phyloP scores from a whole-genome alignment of 2,888 invertebrate genomes.

The Trissoscelio sp. region DNA sequence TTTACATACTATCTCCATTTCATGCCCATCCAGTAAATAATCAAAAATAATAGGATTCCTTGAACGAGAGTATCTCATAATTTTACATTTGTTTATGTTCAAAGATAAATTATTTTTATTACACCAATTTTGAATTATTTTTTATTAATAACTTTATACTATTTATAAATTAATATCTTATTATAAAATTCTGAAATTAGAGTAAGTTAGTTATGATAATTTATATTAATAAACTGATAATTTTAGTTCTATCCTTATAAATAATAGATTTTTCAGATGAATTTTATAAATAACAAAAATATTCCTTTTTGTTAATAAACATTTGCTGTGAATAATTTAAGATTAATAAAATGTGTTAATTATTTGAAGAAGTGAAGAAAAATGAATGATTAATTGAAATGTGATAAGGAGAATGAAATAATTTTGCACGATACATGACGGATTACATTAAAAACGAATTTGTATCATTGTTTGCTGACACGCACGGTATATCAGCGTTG shows the following conservation, averaged over 20 bases:
- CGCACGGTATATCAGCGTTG: conserved; percentile 63
- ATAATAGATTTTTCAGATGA: too few species aligned
- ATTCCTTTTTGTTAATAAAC: too few species aligned
- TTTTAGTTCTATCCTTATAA: too few species aligned
- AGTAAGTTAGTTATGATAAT: too few species aligned
- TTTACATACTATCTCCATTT: conserved; percentile 1
- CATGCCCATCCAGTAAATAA: background rate
- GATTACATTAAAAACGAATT: conserved; percentile 66
- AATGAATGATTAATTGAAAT: conserved; percentile 34
- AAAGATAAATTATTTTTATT: background rate
- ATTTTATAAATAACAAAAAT: too few species aligned
- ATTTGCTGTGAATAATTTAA: too few species aligned
- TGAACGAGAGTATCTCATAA: background rate
- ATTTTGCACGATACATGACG: conserved; percentile 50
- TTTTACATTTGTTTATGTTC: conserved; percentile 19
- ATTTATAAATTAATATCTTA: too few species aligned
- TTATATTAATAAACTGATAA: too few species aligned
- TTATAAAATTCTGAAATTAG: too few species aligned
- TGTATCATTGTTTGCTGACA: conserved; percentile 66
- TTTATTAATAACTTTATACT: too few species aligned
- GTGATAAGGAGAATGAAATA: conserved; percentile 57
- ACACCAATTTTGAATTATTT: too few species aligned
- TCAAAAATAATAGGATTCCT: background rate
- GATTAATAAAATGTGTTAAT: too few species aligned
- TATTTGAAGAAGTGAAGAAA: conserved; percentile 23